Evolutionary conservation across 2,888 invertebrate species (phyloP), one percentile per base, ranked within the genome.

Genomic region (Pseudoips prasinana): DNA sequence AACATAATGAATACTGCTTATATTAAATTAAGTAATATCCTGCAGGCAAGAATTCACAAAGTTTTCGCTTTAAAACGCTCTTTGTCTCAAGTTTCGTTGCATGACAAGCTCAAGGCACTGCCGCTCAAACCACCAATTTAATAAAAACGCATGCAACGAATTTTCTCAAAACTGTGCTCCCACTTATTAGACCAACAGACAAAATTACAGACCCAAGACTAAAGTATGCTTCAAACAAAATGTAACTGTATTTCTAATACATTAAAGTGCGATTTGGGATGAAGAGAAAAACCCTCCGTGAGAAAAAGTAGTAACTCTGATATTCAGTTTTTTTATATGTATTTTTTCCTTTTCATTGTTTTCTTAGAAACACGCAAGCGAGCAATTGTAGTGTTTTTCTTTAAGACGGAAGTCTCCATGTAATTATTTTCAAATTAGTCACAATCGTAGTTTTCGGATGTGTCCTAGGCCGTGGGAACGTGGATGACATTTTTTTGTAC

Each of bases 391-490:
- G 62, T 67, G 73, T 80, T 81, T 80, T 79, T 78, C 75, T 60
- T 60, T 39, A 43, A 73, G 71, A 63, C 82, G 85, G 86, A 85
- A 85, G 83, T 73, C 59, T 56, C 50, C 44, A 47, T 64, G 63
- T 76, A 80, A 85, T 86, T 86, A 86, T 85, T 67, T 85, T 78
- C 77, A 69, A 77, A 86, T 86, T 85, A 85, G 77, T 72, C 68
- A 71, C 73, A 73, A 77, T 76, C 67, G 64, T 68, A 56, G 67
- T 72, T 78, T 70, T 58, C 56, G 65, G 62, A 58, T 64, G 65
- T 64, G 62, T 46, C 33, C 27, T 24, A 43, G 45, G 39, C 40
- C 60, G 61, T 68, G 63, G 55, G 66, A 68, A 67, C 51, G 29
- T 26, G 7, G 42, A 51, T 34, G 61, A 61, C 65, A 61, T 46